These are phyloP conservation scores for Callopanchax toddi DNA, from an alignment of 2,113 vertebrate species.

Conservation along the genomic window DNA sequence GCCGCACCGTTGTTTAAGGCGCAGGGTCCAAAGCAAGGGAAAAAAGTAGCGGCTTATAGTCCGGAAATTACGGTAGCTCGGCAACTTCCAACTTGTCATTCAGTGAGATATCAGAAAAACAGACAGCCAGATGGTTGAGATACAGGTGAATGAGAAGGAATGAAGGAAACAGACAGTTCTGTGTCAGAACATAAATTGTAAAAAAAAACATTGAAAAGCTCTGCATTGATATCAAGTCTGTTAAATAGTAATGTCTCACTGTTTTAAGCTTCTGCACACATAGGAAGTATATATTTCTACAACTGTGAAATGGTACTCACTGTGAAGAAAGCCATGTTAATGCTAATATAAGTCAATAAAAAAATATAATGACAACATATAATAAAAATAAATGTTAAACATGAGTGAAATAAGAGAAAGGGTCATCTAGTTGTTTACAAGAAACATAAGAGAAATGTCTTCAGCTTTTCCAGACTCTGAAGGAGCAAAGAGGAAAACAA, in stretches of 20 bases:
- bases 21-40: too few relatives aligned
- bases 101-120: background rate
- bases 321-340: too few relatives aligned
- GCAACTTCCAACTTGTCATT: background rate
- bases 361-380: too few relatives aligned
- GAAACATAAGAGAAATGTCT: background rate
- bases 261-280: too few relatives aligned
- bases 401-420: background rate
- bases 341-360: too few relatives aligned
- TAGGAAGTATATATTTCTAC: too few relatives aligned
- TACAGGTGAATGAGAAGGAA: background rate
- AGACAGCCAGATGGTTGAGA: background rate
- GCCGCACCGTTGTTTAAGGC: too few relatives aligned
- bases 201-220: too few relatives aligned
- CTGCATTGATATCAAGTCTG: background rate
- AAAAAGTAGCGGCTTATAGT: too few relatives aligned
- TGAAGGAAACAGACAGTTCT: background rate
- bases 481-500: background rate
- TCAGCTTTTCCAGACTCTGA: background rate
- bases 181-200: background rate
- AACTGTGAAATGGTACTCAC: too few relatives aligned
- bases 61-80: too few relatives aligned
- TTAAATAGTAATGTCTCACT: too few relatives aligned
- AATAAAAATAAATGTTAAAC: background rate
- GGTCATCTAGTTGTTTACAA: background rate